A percentile compares a stretch with the other conserved stretches of the same genome.
Evolutionary conservation across 2,888 invertebrate genomes (phyloP).

Genomic region (Sclerodermus sp.): DNA sequence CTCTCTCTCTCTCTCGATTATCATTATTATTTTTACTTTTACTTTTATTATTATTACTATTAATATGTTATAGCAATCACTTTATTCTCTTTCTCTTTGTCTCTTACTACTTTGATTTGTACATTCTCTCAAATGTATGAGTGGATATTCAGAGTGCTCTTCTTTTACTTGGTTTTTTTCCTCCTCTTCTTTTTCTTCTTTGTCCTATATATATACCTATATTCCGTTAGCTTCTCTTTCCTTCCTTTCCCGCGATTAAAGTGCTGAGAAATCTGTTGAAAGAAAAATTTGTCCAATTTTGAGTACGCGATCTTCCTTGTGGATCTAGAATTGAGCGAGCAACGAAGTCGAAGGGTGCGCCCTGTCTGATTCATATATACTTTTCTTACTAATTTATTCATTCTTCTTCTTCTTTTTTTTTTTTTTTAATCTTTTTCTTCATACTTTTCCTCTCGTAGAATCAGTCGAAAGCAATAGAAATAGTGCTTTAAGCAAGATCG

Average conservation of each 20-base stretch:
- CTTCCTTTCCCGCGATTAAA: slow-evolving; percentile 11
- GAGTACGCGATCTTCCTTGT: background rate
- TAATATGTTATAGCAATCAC: slow-evolving; percentile 21
- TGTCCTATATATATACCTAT: slow-evolving; percentile 11
- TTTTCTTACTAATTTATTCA: slow-evolving; percentile 4
- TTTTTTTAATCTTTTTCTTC: slow-evolving; percentile 6
- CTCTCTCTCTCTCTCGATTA: too few relatives aligned
- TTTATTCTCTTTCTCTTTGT: slow-evolving; percentile 20
- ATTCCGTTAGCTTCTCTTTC: slow-evolving; percentile 1
- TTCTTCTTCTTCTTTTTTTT: slow-evolving; percentile 5
- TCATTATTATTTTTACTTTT: too few relatives aligned
- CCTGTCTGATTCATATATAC: slow-evolving; percentile 2
- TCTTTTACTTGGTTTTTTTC: slow-evolving; percentile 15
- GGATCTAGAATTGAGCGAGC: slow-evolving; percentile 34
- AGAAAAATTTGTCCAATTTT: background rate
- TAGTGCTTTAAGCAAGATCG: slow-evolving; percentile 3
- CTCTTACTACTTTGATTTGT: slow-evolving; percentile 51
- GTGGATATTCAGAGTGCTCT: slow-evolving; percentile 27
- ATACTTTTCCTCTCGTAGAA: background rate
- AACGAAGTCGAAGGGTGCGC: slow-evolving; percentile 33
- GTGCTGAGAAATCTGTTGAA: slow-evolving; percentile 6
- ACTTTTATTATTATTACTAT: background rate
- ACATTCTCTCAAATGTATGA: slow-evolving; percentile 53
- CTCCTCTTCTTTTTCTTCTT: slow-evolving; percentile 10
- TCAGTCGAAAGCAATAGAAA: background rate